A percentile compares a stretch with the other conserved stretches of the same genome.
Evolutionary conservation across 2,113 vertebrate species (phyloP).

Genomic region (Thunnus thynnus): DNA sequence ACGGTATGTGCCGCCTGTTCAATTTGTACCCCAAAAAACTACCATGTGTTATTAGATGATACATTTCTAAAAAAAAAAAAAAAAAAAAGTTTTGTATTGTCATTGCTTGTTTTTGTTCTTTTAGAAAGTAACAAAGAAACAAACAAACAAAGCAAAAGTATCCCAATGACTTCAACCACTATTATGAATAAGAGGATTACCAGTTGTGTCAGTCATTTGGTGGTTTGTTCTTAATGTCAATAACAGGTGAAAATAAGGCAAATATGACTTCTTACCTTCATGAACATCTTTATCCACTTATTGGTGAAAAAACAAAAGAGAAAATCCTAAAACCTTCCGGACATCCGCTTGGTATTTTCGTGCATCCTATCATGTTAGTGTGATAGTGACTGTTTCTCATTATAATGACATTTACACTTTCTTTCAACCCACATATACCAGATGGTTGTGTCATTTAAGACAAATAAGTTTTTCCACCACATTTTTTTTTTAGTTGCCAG

Average conservation of each 20-base stretch:
- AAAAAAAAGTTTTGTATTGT: neutral
- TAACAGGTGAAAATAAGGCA: constrained; percentile 14
- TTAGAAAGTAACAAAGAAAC: neutral
- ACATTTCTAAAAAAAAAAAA: neutral
- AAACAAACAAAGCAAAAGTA: neutral
- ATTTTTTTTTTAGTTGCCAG: neutral
- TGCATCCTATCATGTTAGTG: neutral
- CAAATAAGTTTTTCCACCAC: neutral
- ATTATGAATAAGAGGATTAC: constrained; percentile 3
- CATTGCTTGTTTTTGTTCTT: neutral
- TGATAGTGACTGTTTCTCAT: constrained; percentile 4
- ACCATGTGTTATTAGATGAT: neutral
- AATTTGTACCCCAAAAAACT: neutral
- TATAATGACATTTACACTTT: neutral
- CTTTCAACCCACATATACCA: neutral
- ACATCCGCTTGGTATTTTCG: neutral
- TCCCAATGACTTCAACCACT: neutral
- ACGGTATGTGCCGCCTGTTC: no score
- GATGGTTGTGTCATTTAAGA: neutral
- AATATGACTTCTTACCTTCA: neutral
- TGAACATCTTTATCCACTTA: constrained; percentile 5
- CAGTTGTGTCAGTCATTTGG: neutral
- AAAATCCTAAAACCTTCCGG: neutral
- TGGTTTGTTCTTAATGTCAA: neutral
- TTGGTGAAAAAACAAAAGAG: neutral